These are phyloP conservation scores for Erpetoichthys calabaricus DNA, from an alignment of 2,797 vertebrate species.

Conservation along the genomic window DNA sequence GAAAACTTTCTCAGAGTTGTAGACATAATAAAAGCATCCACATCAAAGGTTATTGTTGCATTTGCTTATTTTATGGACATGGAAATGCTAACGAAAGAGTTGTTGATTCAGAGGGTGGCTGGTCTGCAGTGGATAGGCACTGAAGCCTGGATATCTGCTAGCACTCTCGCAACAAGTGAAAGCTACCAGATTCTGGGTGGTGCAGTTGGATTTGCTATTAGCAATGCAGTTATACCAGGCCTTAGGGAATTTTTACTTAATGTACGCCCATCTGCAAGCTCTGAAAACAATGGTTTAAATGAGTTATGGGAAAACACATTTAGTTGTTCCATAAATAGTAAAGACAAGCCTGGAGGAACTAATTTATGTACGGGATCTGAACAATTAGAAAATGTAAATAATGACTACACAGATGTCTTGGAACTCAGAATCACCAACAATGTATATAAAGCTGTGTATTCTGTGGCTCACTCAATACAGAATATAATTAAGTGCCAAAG, in stretches of 20 bases:
- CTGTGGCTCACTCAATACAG: conserved; percentile 3
- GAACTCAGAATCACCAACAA: background rate
- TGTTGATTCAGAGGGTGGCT: conserved; percentile 39
- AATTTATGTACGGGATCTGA: conserved; percentile 1
- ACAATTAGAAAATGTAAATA: background rate
- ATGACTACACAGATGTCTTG: conserved; percentile 2
- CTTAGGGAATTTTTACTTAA: conserved; percentile 32
- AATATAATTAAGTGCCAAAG: conserved; percentile 3
- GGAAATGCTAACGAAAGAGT: conserved; percentile 38
- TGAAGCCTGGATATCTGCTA: conserved; percentile 51
- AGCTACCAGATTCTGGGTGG: conserved; percentile 42
- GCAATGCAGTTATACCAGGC: conserved; percentile 37
- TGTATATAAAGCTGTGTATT: conserved; percentile 1
- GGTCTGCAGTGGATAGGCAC: conserved; percentile 49
- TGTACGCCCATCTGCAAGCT: background rate
- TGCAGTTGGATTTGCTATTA: conserved; percentile 44
- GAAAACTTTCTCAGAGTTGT: background rate
- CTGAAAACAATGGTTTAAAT: conserved; percentile 7
- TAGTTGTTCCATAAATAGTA: conserved; percentile 19
- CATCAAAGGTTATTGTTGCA: conserved; percentile 27
- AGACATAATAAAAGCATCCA: background rate
- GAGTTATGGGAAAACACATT: conserved; percentile 40
- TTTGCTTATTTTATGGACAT: conserved; percentile 45
- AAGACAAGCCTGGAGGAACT: background rate
- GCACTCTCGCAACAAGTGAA: conserved; percentile 41